phyloP scores from a whole-genome alignment of 1,140 invertebrate species.

The Tribolium castaneum region DNA sequence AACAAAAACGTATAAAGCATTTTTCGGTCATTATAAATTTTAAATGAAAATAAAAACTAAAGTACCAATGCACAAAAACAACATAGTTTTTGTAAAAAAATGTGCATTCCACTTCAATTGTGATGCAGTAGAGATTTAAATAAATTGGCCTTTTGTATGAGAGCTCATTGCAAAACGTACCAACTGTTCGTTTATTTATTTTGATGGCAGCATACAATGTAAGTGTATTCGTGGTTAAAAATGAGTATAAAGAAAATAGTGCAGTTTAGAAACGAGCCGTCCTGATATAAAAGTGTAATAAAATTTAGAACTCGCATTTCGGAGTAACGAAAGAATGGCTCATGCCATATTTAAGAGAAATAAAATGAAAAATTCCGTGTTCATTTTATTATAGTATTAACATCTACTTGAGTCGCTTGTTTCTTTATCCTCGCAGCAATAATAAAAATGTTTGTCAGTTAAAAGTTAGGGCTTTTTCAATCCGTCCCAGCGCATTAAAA shows the following conservation, averaged over 20 bases:
- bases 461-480: background rate
- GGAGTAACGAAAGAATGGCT: constrained; percentile 9
- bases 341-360: constrained; percentile 16
- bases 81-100: too few relatives aligned
- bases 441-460: background rate
- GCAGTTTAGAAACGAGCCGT: constrained; percentile 9
- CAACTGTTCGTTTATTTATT: background rate
- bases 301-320: constrained; percentile 37
- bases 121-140: too few relatives aligned
- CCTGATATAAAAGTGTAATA: constrained; percentile 32
- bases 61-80: too few relatives aligned
- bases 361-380: constrained; percentile 30
- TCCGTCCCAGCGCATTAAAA: background rate
- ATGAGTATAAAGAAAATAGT: constrained; percentile 24
- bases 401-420: constrained; percentile 4
- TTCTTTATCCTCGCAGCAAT: background rate
- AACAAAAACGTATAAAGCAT: too few relatives aligned
- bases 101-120: too few relatives aligned
- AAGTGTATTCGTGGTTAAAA: background rate
- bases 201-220: constrained; percentile 1
- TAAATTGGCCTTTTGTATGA: too few relatives aligned
- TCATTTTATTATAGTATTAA: constrained; percentile 34
- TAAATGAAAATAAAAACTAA: too few relatives aligned
- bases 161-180: too few relatives aligned
- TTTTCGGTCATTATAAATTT: too few relatives aligned